A percentile compares a stretch with the other conserved stretches of the same genome.
phyloP scores from a whole-genome alignment of 2,797 vertebrate species.

The Gastrophryne carolinensis region DNA sequence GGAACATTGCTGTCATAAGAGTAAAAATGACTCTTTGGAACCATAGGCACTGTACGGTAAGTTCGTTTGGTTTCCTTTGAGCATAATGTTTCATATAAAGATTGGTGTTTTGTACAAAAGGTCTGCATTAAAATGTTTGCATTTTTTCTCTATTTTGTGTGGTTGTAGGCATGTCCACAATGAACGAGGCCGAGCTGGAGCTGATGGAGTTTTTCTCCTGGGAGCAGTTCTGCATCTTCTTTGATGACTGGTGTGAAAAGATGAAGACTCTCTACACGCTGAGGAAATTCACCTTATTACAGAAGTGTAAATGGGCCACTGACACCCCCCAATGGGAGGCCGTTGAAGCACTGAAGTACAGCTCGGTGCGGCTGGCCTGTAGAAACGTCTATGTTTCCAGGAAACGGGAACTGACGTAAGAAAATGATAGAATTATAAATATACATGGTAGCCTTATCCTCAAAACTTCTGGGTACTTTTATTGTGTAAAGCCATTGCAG shows the following conservation, averaged over 20 bases:
- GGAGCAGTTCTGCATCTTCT: background rate
- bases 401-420: background rate
- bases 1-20: too few species aligned
- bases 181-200: background rate
- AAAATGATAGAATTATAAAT: background rate
- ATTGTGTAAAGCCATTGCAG: too few species aligned
- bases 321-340: background rate
- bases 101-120: too few species aligned
- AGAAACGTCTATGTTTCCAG: background rate
- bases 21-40: too few species aligned
- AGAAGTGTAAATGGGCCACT: background rate
- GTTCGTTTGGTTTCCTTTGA: too few species aligned
- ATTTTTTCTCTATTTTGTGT: too few species aligned
- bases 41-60: too few species aligned
- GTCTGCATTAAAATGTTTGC: too few species aligned
- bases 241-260: constrained; percentile 20
- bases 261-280: background rate
- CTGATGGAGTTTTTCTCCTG: constrained; percentile 10
- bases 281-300: background rate
- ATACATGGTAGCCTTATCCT: background rate
- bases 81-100: too few species aligned
- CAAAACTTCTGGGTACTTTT: too few species aligned
- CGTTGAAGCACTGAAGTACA: background rate
- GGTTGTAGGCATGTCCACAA: background rate
- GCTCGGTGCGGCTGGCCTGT: background rate